A percentile compares a stretch with the other conserved stretches of the same genome.
phyloP scores from a whole-genome alignment of 2,888 invertebrate species.

The Limenitis camilla region DNA sequence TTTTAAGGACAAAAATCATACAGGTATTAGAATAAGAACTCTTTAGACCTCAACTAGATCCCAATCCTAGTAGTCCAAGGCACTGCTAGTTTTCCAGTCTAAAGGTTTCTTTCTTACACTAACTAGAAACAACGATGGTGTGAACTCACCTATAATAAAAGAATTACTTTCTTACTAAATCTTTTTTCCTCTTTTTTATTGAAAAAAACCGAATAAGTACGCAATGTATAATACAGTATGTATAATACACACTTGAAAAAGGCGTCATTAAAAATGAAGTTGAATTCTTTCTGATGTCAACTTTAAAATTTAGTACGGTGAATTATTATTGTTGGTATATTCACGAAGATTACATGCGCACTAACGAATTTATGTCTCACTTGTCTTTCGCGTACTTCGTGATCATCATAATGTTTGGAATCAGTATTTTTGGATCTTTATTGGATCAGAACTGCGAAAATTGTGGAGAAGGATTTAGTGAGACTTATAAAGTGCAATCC shows the following conservation, averaged over 20 bases:
- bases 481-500: conserved; percentile 49
- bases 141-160: too few relatives aligned
- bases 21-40: too few relatives aligned
- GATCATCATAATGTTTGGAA: conserved; percentile 56
- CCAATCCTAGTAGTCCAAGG: too few relatives aligned
- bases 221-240: conserved; percentile 6
- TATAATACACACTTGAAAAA: conserved; percentile 32
- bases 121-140: too few relatives aligned
- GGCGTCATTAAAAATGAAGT: conserved; percentile 51
- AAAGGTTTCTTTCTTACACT: too few relatives aligned
- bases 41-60: too few relatives aligned
- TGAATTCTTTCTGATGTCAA: conserved; percentile 72
- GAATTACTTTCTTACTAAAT: too few relatives aligned
- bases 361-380: conserved; percentile 67
- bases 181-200: too few relatives aligned
- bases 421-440: conserved; percentile 64
- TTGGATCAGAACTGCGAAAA: conserved; percentile 56
- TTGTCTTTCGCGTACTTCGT: conserved; percentile 56
- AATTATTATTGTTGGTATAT: conserved; percentile 65
- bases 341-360: conserved; percentile 66
- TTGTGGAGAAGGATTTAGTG: conserved; percentile 51
- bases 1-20: too few relatives aligned
- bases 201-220: too few relatives aligned
- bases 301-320: conserved; percentile 69
- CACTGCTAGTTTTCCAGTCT: too few relatives aligned